A percentile compares a stretch with the other conserved stretches of the same genome.
These are phyloP conservation scores for Eristalis arbustorum DNA, from an alignment of 2,888 invertebrate genomes.

Conservation along the genomic window DNA sequence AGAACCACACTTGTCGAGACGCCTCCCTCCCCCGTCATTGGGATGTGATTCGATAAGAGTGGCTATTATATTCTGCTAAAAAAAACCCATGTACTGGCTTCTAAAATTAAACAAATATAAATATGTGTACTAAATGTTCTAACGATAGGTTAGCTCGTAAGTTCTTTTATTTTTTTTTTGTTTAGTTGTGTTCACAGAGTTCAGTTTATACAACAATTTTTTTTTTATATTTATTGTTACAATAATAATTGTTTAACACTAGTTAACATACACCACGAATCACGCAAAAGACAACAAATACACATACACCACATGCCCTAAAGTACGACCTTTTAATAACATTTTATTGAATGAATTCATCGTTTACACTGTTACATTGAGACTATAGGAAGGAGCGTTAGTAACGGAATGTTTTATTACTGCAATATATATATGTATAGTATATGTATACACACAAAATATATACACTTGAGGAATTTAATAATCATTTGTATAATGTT, in stretches of 20 bases:
- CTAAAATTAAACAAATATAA: slow-evolving; percentile 15
- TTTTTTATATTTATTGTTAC: slow-evolving; percentile 38
- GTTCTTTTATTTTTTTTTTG: slow-evolving; percentile 32
- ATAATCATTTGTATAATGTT: slow-evolving; percentile 37
- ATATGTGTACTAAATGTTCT: slow-evolving; percentile 45
- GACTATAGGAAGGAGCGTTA: not conserved
- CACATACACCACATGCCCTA: slow-evolving; percentile 20
- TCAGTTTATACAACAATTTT: slow-evolving; percentile 11
- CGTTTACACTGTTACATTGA: not conserved
- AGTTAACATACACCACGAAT: slow-evolving; percentile 31
- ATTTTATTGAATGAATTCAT: slow-evolving; percentile 1
- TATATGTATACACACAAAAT: not conserved
- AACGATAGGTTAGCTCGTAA: slow-evolving; percentile 54
- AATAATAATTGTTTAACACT: slow-evolving; percentile 24
- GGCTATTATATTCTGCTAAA: slow-evolving; percentile 14
- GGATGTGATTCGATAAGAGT: slow-evolving; percentile 6
- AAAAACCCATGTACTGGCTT: slow-evolving; percentile 48
- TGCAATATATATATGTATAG: not conserved
- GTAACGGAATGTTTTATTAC: slow-evolving; percentile 10
- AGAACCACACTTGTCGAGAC: not conserved
- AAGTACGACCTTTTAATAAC: not conserved
- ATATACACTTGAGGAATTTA: slow-evolving; percentile 36
- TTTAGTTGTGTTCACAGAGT: slow-evolving; percentile 1
- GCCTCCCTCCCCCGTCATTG: not conserved
- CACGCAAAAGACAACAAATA: slow-evolving; percentile 37